phyloP scores from a whole-genome alignment of 2,888 invertebrate species.

The Eudemis profundana region DNA sequence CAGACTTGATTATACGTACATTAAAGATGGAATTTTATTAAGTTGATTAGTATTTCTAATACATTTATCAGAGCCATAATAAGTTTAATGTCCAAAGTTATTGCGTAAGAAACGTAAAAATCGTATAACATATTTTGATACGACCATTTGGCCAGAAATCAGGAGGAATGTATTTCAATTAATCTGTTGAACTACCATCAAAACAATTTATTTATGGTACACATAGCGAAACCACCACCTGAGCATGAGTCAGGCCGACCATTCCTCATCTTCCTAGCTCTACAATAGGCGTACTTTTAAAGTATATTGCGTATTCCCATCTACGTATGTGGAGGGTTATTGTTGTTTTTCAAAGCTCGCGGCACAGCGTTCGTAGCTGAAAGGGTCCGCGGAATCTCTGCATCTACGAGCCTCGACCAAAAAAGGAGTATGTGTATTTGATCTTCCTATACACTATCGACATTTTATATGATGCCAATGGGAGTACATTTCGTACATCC shows the following conservation, averaged over 20 bases:
- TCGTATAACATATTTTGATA: no score
- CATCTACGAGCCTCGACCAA: not conserved
- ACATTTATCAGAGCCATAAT: no score
- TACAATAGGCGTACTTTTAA: conserved; percentile 67
- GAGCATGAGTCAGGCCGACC: not conserved
- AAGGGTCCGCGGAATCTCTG: conserved; percentile 61
- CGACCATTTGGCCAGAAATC: no score
- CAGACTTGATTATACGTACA: no score
- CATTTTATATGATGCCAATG: not conserved
- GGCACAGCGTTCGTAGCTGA: conserved; percentile 65
- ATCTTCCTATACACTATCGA: not conserved
- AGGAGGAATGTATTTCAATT: no score
- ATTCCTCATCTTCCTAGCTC: conserved; percentile 57
- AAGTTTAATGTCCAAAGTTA: no score
- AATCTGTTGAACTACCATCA: no score
- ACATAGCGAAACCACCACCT: not conserved
- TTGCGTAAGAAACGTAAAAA: no score
- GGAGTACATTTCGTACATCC: conserved; percentile 51
- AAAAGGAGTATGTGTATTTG: conserved; percentile 5
- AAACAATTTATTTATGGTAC: no score
- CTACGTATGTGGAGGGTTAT: conserved; percentile 74
- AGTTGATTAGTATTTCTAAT: no score
- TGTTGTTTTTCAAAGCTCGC: conserved; percentile 81
- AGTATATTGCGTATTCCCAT: conserved; percentile 80
- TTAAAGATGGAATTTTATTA: no score